Conservation (phyloP, 2,888 invertebrate genomes). For the Idaea biselata region DNA sequence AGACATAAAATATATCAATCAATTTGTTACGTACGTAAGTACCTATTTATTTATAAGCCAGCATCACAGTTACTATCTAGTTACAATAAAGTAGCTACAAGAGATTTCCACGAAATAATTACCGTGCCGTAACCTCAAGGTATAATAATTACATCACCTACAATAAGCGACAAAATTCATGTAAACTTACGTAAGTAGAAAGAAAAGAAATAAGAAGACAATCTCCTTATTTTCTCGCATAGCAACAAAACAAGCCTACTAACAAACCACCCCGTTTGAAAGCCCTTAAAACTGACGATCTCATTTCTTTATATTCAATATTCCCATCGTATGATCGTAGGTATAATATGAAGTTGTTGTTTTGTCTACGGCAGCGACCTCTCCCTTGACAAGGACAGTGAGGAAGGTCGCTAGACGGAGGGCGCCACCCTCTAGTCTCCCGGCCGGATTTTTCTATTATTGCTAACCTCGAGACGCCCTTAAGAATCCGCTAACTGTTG, state of each 20-base stretch:
- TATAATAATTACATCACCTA: background rate
- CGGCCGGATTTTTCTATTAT: conserved; percentile 59
- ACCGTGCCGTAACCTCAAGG: too few species aligned
- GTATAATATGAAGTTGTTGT: conserved; percentile 17
- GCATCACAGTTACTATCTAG: background rate
- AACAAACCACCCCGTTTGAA: background rate
- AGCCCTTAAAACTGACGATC: background rate
- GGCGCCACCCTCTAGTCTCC: conserved; percentile 36
- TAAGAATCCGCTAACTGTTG: conserved; percentile 36
- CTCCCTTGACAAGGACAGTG: conserved; percentile 57
- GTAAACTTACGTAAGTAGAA: too few species aligned
- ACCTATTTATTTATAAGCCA: background rate
- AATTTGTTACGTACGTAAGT: background rate
- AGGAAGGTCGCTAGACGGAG: conserved; percentile 60
- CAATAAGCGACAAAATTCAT: background rate
- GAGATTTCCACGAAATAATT: too few species aligned
- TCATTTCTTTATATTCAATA: background rate
- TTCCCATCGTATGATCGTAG: conserved; percentile 2
- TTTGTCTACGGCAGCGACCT: conserved; percentile 53
- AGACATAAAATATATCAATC: too few species aligned
- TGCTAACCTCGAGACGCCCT: conserved; percentile 73
- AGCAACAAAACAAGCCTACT: background rate
- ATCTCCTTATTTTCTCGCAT: background rate
- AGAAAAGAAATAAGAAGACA: background rate
- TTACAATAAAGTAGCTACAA: background rate